A percentile compares a stretch with the other conserved stretches of the same genome.
Evolutionary conservation across 35 echinoderm and acorn worm species (phyloP).

Genomic region (Heliocidaris erythrogramma): DNA sequence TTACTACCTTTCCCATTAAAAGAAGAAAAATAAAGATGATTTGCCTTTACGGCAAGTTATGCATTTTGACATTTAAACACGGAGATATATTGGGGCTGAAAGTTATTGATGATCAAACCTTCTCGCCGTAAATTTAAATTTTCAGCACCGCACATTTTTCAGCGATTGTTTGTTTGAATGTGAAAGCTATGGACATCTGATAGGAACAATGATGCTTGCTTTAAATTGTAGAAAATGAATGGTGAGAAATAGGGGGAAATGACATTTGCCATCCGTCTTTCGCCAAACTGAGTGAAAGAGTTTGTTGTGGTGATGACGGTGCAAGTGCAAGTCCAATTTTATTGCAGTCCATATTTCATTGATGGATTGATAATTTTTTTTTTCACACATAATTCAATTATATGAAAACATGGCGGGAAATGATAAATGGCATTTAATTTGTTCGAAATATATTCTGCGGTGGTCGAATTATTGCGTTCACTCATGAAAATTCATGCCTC

Average conservation of each 20-base stretch:
- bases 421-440: too few species aligned
- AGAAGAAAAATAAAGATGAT: too few species aligned
- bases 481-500: too few species aligned
- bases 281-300: neutral
- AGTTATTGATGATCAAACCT: neutral
- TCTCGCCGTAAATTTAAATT: neutral
- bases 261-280: neutral
- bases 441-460: too few species aligned
- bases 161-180: too few species aligned
- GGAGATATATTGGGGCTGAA: neutral
- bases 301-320: neutral
- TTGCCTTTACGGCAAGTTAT: too few species aligned
- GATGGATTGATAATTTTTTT: neutral
- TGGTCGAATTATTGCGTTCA: too few species aligned
- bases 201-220: neutral
- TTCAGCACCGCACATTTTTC: neutral
- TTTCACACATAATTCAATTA: neutral
- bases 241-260: neutral
- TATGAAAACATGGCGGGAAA: too few species aligned
- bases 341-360: neutral
- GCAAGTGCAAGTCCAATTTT: neutral
- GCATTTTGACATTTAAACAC: too few species aligned
- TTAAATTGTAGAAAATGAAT: neutral
- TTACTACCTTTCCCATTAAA: too few species aligned
- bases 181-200: neutral